Evolutionary conservation across 2,113 vertebrate genomes (phyloP).

Genomic region (Pseudois nayaur): DNA sequence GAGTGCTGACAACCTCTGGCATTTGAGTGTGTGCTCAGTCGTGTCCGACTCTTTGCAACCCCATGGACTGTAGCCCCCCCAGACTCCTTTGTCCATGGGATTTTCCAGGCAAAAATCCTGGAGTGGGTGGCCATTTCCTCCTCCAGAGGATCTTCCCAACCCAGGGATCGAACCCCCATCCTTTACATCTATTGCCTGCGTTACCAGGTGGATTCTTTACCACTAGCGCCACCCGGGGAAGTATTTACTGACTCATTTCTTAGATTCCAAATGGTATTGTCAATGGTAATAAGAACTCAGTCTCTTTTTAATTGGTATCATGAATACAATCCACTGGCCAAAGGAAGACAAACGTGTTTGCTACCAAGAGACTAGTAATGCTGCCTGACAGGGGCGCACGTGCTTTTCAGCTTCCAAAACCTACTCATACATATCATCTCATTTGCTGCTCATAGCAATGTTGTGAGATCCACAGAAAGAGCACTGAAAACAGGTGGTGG

Average conservation of each 20-base stretch:
- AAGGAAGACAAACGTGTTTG: neutral
- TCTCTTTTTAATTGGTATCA: neutral
- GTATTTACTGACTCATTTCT: neutral
- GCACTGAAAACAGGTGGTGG: neutral
- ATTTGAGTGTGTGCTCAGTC: neutral
- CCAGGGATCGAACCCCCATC: neutral
- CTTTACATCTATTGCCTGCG: accelerated
- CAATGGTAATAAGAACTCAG: neutral
- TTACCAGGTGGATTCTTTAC: neutral
- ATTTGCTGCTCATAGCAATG: neutral
- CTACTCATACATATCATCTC: neutral
- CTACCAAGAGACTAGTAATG: neutral
- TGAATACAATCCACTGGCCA: neutral
- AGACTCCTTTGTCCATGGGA: neutral
- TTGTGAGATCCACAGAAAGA: neutral
- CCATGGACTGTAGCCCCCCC: neutral
- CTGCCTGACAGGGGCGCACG: accelerated
- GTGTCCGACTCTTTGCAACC: neutral
- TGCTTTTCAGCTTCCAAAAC: neutral
- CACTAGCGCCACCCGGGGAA: neutral
- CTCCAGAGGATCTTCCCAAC: neutral
- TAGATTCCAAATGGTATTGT: neutral
- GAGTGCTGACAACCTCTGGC: neutral
- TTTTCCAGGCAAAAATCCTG: neutral
- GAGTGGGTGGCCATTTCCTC: neutral